phyloP scores from a whole-genome alignment of 1,140 invertebrate genomes.

The Cydia fagiglandana region DNA sequence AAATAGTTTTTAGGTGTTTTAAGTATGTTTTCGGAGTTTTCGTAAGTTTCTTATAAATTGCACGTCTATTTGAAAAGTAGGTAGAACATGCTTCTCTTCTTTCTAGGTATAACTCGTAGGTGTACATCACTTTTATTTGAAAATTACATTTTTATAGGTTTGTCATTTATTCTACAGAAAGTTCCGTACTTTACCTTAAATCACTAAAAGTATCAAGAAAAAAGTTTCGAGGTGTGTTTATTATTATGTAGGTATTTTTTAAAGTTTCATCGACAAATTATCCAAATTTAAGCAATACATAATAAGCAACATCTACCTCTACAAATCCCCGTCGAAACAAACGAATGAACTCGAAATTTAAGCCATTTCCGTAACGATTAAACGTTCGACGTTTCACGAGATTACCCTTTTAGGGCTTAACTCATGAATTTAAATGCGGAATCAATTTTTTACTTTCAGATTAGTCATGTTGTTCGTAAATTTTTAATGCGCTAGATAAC shows the following conservation, averaged over 20 bases:
- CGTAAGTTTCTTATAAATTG: background rate
- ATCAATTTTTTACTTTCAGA: conserved; percentile 4
- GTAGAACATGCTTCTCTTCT: too few species aligned
- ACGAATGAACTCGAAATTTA: conserved; percentile 22
- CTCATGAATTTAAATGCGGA: conserved; percentile 28
- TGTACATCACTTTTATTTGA: too few species aligned
- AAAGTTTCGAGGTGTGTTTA: too few species aligned
- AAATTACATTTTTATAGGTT: too few species aligned
- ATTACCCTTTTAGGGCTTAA: conserved; percentile 22
- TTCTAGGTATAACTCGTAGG: too few species aligned
- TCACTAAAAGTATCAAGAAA: too few species aligned
- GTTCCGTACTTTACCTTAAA: too few species aligned
- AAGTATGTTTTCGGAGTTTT: background rate
- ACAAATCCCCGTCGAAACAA: background rate
- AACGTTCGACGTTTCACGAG: conserved; percentile 27
- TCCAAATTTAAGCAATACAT: background rate
- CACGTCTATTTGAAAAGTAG: too few species aligned
- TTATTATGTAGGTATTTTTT: background rate
- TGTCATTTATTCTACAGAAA: too few species aligned
- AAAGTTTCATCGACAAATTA: background rate
- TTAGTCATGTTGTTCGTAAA: background rate
- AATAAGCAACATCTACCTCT: background rate
- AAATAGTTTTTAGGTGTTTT: conserved; percentile 24
- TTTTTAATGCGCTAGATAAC: background rate
- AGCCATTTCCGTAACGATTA: conserved; percentile 25